phyloP scores from a whole-genome alignment of 2,113 vertebrate species.

The Microcebus lehilahytsara region DNA sequence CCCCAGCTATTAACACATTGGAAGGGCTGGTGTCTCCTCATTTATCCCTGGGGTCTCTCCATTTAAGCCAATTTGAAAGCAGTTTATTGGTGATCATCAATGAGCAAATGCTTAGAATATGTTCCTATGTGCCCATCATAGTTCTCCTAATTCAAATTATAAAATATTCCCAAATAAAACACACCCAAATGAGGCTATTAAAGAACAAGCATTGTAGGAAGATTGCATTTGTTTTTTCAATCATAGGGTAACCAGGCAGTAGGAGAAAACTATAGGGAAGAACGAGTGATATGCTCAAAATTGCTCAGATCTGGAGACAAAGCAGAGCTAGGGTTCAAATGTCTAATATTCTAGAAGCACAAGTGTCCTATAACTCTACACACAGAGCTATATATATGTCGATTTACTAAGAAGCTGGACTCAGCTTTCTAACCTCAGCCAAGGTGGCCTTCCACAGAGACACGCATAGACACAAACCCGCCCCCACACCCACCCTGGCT shows the following conservation, averaged over 20 bases:
- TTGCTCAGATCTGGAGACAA: not conserved
- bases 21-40: not conserved
- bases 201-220: not conserved
- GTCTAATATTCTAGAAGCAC: not conserved
- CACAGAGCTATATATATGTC: not conserved
- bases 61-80: not conserved
- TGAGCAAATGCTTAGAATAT: not conserved
- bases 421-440: not conserved
- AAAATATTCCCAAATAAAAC: slow-evolving; percentile 20
- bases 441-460: not conserved
- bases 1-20: no score
- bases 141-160: slow-evolving; percentile 7
- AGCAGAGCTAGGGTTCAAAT: not conserved
- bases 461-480: not conserved
- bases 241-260: not conserved
- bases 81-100: not conserved
- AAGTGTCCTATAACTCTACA: not conserved
- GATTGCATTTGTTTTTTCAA: not conserved
- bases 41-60: not conserved
- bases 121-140: not conserved
- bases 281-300: not conserved
- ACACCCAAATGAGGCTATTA: not conserved
- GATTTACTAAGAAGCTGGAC: not conserved
- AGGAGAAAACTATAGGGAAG: not conserved
- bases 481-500: fast-evolving